Percentiles rank a stretch among this genome's conserved stretches.
These are phyloP conservation scores for Amphipoea lucens DNA, from an alignment of 2,888 invertebrate species.

Conservation along the genomic window DNA sequence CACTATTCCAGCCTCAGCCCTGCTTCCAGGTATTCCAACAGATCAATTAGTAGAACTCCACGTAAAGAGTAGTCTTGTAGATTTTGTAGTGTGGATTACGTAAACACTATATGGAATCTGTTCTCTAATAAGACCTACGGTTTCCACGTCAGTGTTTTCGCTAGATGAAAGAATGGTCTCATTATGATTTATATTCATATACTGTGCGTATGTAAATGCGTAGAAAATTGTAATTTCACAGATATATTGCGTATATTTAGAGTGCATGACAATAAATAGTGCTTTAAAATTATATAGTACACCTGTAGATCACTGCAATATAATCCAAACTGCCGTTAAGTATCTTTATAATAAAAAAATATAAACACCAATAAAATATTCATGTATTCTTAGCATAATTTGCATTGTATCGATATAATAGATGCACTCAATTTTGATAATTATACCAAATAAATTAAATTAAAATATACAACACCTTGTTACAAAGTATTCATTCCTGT, in stretches of 20 bases:
- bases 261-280: constrained; percentile 90
- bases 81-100: constrained; percentile 74
- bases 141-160: constrained; percentile 66
- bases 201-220: constrained; percentile 68
- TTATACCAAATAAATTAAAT: constrained; percentile 50
- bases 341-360: constrained; percentile 49
- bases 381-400: constrained; percentile 58
- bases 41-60: constrained; percentile 87
- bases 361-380: constrained; percentile 50
- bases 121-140: constrained; percentile 49
- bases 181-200: constrained; percentile 76
- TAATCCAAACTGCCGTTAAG: constrained; percentile 65
- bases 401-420: constrained; percentile 60
- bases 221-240: constrained; percentile 68
- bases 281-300: constrained; percentile 80
- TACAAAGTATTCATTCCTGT: constrained; percentile 69
- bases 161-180: constrained; percentile 80
- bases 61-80: constrained; percentile 76
- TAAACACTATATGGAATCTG: constrained; percentile 70
- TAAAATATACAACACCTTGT: constrained; percentile 57
- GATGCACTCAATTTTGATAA: constrained; percentile 69
- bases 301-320: constrained; percentile 66
- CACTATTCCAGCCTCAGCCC: constrained; percentile 87
- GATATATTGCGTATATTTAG: constrained; percentile 71
- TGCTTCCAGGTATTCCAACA: constrained; percentile 91